Conservation (phyloP, 1,140 invertebrate genomes). For the Lordiphosa clarofinis region DNA sequence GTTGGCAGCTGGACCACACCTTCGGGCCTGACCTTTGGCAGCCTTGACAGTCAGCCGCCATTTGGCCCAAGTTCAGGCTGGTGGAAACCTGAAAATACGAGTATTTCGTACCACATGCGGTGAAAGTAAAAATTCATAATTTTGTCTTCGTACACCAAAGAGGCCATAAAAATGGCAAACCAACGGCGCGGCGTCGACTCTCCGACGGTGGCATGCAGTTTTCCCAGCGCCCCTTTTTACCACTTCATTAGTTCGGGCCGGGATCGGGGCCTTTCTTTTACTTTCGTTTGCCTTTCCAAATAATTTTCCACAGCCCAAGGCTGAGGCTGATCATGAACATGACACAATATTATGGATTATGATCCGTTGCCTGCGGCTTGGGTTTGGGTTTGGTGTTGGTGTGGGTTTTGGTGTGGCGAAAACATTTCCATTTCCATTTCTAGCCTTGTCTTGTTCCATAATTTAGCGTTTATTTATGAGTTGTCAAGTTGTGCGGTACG, state of each 20-base stretch:
- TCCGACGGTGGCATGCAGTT: slow-evolving; percentile 42
- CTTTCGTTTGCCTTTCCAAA: slow-evolving; percentile 71
- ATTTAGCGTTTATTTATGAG: slow-evolving; percentile 78
- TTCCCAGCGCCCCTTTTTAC: slow-evolving; percentile 54
- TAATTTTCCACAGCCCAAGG: slow-evolving; percentile 57
- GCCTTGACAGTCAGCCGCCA: slow-evolving; percentile 62
- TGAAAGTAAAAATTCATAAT: slow-evolving; percentile 80
- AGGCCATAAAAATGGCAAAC: slow-evolving; percentile 66
- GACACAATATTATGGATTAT: slow-evolving; percentile 77
- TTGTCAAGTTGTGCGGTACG: slow-evolving; percentile 60
- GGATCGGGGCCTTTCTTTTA: slow-evolving; percentile 58
- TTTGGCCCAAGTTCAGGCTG: slow-evolving; percentile 60
- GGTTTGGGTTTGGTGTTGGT: slow-evolving; percentile 11
- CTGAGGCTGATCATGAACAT: slow-evolving; percentile 70
- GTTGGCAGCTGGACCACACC: slow-evolving; percentile 49
- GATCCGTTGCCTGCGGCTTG: slow-evolving; percentile 36
- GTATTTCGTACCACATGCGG: slow-evolving; percentile 61
- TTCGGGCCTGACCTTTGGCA: slow-evolving; percentile 56
- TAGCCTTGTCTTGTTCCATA: slow-evolving; percentile 47
- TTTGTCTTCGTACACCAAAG: slow-evolving; percentile 45
- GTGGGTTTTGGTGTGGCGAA: slow-evolving; percentile 52
- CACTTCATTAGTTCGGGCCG: slow-evolving; percentile 64
- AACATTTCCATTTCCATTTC: slow-evolving; percentile 51
- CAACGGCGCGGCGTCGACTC: slow-evolving; percentile 39
- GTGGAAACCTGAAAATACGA: slow-evolving; percentile 34